Conservation (phyloP, 2,888 invertebrate genomes). For the Drepana falcataria region DNA sequence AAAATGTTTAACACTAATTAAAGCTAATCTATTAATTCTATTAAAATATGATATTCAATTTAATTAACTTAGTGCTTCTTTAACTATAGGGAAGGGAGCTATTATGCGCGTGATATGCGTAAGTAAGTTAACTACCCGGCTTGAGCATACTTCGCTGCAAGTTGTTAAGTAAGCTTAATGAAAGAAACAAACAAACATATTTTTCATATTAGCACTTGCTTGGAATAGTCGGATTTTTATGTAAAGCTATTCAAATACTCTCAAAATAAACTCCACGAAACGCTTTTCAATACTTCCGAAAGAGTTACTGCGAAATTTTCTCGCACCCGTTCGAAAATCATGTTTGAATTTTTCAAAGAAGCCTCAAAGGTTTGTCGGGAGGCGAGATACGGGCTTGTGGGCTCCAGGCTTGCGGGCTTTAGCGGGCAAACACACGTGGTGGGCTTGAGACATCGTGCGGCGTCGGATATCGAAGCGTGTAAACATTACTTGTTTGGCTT, state of each 20-base stretch:
- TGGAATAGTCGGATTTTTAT: no score
- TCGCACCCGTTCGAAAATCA: slow-evolving; percentile 15
- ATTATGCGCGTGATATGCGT: no score
- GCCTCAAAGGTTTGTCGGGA: slow-evolving; percentile 4
- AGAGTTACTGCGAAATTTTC: slow-evolving; percentile 15
- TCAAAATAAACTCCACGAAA: not conserved
- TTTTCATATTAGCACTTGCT: no score
- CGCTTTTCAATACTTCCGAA: not conserved
- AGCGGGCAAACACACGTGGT: not conserved
- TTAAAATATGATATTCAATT: no score
- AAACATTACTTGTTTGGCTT: not conserved
- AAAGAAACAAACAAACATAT: no score
- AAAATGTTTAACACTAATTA: no score
- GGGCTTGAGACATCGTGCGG: slow-evolving; percentile 6
- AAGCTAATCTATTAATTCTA: no score
- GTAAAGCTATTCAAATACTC: not conserved
- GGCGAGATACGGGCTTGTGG: slow-evolving; percentile 11
- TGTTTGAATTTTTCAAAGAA: slow-evolving; percentile 36
- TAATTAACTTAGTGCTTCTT: no score
- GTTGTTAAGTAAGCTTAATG: no score
- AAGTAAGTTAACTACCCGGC: no score
- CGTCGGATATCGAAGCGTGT: slow-evolving; percentile 7
- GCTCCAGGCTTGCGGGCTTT: not conserved
- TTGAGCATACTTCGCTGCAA: no score
- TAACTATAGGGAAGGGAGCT: no score